A percentile compares a stretch with the other conserved stretches of the same genome.
Evolutionary conservation across 2,888 invertebrate genomes (phyloP).

Genomic region (Drosophila fulvimacula): DNA sequence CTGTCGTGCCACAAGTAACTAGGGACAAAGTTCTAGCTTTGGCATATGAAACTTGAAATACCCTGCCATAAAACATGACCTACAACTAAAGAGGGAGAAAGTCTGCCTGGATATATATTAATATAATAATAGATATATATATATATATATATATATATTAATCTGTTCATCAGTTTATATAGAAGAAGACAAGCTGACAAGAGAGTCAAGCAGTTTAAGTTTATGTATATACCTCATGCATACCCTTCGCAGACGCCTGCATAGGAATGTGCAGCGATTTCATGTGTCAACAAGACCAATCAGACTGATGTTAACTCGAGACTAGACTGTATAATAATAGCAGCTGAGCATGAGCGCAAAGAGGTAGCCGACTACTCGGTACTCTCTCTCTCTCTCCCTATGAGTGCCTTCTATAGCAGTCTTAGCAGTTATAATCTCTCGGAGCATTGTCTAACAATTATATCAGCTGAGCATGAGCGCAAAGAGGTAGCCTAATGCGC

Average conservation of each 20-base stretch:
- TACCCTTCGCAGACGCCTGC: neutral
- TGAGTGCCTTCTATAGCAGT: too few species aligned
- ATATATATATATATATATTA: too few species aligned
- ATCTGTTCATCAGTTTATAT: neutral
- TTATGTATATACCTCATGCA: neutral
- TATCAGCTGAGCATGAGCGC: too few species aligned
- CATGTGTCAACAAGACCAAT: slow-evolving; percentile 44
- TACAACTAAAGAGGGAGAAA: neutral
- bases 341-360: neutral
- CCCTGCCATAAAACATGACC: neutral
- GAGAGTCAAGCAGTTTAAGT: neutral
- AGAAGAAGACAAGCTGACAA: neutral
- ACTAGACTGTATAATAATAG: slow-evolving; percentile 22
- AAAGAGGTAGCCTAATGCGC: too few species aligned
- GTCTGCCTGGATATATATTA: neutral
- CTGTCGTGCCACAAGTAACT: slow-evolving; percentile 1
- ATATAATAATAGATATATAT: too few species aligned
- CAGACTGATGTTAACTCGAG: slow-evolving; percentile 17
- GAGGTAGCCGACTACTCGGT: neutral
- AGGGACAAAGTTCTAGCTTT: neutral
- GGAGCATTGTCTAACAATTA: too few species aligned
- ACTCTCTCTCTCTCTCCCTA: neutral
- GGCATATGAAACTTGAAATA: neutral
- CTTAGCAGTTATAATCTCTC: too few species aligned
- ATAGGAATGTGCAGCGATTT: slow-evolving; percentile 45